Percentiles rank a stretch among this genome's conserved stretches.
Conservation (phyloP, 2,797 vertebrate species). For the Limnodromus scolopaceus region DNA sequence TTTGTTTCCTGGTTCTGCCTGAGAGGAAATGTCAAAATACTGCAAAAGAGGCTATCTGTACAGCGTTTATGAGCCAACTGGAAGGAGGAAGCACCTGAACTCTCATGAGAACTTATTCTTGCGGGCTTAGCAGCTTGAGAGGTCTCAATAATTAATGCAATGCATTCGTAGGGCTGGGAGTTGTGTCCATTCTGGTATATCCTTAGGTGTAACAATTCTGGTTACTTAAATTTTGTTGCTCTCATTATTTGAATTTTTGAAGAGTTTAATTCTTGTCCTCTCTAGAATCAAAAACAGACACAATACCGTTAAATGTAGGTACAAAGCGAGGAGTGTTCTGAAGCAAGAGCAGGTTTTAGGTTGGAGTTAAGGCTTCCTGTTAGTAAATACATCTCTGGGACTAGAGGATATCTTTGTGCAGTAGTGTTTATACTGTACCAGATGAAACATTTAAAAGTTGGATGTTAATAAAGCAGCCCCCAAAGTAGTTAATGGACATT, state of each 20-base stretch:
- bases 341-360: not conserved
- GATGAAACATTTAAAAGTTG: constrained; percentile 64
- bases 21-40: constrained; percentile 6
- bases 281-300: not conserved
- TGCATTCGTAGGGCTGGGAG: not conserved
- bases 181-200: not conserved
- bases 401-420: constrained; percentile 15
- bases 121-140: not conserved
- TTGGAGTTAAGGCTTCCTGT: constrained; percentile 4
- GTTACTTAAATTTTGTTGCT: not conserved
- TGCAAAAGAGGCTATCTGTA: not conserved
- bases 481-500: constrained; percentile 69
- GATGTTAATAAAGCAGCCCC: constrained; percentile 50
- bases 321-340: not conserved
- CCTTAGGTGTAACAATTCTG: not conserved
- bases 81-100: constrained; percentile 31
- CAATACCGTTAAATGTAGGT: not conserved
- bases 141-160: not conserved
- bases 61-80: not conserved
- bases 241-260: not conserved
- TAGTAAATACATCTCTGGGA: constrained; percentile 36
- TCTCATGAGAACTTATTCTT: not conserved
- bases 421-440: constrained; percentile 60
- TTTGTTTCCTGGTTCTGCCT: constrained; percentile 8
- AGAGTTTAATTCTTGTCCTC: not conserved